Evolutionary conservation across 2,888 invertebrate genomes (phyloP).

Genomic region (Eristalis arbustorum): DNA sequence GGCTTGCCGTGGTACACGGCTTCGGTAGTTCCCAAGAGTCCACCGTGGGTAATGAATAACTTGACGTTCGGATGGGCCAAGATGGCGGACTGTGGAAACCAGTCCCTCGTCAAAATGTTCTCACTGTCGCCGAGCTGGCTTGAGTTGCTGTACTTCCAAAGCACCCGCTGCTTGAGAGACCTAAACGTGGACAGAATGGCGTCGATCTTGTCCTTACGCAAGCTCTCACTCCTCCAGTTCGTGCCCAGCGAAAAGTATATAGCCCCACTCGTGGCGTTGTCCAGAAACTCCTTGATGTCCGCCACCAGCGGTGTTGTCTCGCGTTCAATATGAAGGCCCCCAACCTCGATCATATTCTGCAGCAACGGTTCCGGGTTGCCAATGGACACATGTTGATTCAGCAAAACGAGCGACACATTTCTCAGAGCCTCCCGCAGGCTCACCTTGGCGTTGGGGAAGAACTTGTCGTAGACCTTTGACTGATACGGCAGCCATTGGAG

Average conservation of each 20-base stretch:
- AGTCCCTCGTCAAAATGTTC: slow-evolving; percentile 77
- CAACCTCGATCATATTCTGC: slow-evolving; percentile 76
- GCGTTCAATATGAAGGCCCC: slow-evolving; percentile 74
- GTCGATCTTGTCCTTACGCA: slow-evolving; percentile 63
- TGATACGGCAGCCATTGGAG: slow-evolving; percentile 76
- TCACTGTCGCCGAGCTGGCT: slow-evolving; percentile 67
- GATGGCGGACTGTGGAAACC: slow-evolving; percentile 79
- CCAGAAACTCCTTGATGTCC: slow-evolving; percentile 72
- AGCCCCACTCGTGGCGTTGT: slow-evolving; percentile 73
- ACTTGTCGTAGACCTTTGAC: slow-evolving; percentile 73
- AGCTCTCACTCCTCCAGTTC: slow-evolving; percentile 69
- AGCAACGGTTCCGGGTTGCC: slow-evolving; percentile 74
- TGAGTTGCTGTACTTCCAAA: slow-evolving; percentile 73
- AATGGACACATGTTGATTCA: slow-evolving; percentile 75
- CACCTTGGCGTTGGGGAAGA: slow-evolving; percentile 75
- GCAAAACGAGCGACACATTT: slow-evolving; percentile 76
- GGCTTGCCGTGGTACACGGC: slow-evolving; percentile 80
- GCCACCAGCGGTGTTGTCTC: slow-evolving; percentile 52
- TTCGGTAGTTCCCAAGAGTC: slow-evolving; percentile 81
- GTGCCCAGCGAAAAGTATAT: slow-evolving; percentile 76
- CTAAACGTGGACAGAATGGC: slow-evolving; percentile 66
- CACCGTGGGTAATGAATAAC: slow-evolving; percentile 82
- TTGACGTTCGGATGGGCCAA: slow-evolving; percentile 80
- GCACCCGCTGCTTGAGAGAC: slow-evolving; percentile 72
- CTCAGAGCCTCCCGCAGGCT: slow-evolving; percentile 73